Evolutionary conservation across 2,113 vertebrate genomes (phyloP).

Genomic region (Eclectus roratus): DNA sequence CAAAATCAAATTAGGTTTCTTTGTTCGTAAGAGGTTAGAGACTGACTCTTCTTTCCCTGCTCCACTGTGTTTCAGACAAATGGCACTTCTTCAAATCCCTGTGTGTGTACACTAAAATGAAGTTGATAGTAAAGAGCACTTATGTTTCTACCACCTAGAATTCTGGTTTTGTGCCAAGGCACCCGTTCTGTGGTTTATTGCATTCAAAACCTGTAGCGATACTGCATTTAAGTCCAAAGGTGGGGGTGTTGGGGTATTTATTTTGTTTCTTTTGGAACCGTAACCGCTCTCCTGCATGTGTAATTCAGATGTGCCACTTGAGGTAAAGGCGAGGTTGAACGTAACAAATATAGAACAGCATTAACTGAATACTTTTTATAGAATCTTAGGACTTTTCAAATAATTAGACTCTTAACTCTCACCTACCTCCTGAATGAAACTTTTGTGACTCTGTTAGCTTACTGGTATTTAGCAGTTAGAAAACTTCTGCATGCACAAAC

Average conservation of each 20-base stretch:
- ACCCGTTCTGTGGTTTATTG: not conserved
- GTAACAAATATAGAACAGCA: not conserved
- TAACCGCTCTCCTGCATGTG: accelerated
- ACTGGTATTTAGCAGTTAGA: not conserved
- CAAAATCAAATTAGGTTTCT: constrained; percentile 35
- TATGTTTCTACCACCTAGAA: not conserved
- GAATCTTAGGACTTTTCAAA: not conserved
- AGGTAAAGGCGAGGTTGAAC: not conserved
- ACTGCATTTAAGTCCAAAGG: not conserved
- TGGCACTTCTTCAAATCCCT: not conserved
- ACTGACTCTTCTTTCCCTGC: not conserved
- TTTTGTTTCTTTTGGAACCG: constrained; percentile 12
- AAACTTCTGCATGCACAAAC: not conserved
- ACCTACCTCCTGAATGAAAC: not conserved
- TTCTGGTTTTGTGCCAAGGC: not conserved
- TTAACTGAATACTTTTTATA: not conserved
- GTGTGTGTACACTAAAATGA: not conserved
- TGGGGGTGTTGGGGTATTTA: not conserved
- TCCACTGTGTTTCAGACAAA: not conserved
- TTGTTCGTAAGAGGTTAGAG: not conserved
- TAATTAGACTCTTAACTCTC: not conserved
- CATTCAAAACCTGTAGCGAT: not conserved
- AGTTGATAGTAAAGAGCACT: not conserved
- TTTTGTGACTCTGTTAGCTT: not conserved
- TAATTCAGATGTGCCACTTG: not conserved